These are phyloP conservation scores for Drosophila testacea DNA, from an alignment of 2,888 invertebrate species.

Conservation along the genomic window DNA sequence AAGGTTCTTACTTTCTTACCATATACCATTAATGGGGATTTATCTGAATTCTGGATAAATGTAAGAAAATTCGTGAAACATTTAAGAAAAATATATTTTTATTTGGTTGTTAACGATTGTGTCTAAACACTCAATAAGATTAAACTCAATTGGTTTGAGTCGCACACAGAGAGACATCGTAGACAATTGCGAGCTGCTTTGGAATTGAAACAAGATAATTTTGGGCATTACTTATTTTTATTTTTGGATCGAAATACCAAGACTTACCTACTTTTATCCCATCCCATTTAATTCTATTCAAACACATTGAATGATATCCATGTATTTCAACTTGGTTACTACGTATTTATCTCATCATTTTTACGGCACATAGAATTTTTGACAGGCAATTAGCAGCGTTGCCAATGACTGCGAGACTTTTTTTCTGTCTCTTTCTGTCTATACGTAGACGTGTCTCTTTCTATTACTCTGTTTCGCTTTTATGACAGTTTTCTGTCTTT, in stretches of 20 bases:
- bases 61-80: background rate
- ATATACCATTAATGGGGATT: no score
- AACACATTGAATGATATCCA: conserved; percentile 6
- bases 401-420: conserved; percentile 65
- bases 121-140: conserved; percentile 1
- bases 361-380: conserved; percentile 67
- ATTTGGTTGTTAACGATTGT: conserved; percentile 3
- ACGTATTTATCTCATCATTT: conserved; percentile 76
- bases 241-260: background rate
- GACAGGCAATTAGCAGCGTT: conserved; percentile 79
- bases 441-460: background rate
- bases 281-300: background rate
- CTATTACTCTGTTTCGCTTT: conserved; percentile 47
- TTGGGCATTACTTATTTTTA: conserved; percentile 15
- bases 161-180: background rate
- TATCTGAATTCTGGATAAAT: background rate
- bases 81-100: conserved; percentile 5
- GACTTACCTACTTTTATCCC: background rate
- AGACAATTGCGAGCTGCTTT: conserved; percentile 14
- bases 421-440: background rate
- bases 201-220: conserved; percentile 48
- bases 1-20: no score
- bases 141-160: conserved; percentile 31
- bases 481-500: conserved; percentile 67
- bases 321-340: conserved; percentile 63